Conservation (phyloP, 2,888 invertebrate genomes). For the Crioceris asparagi region DNA sequence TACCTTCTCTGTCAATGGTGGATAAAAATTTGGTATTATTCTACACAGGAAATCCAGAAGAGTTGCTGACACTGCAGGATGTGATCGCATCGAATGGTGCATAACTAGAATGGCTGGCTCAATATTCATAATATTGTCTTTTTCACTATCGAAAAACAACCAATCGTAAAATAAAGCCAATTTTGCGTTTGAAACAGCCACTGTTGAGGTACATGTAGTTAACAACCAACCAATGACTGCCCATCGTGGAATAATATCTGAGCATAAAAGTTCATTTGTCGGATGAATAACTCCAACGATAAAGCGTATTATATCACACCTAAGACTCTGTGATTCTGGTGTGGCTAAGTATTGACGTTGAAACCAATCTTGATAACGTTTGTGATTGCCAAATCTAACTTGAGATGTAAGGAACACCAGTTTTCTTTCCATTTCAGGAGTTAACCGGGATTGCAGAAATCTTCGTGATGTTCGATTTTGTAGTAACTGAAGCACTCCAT, state of each 20-base stretch:
- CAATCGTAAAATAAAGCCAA: constrained; percentile 88
- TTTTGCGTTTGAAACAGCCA: constrained; percentile 84
- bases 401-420: constrained; percentile 75
- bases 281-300: constrained; percentile 92
- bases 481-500: constrained; percentile 66
- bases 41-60: constrained; percentile 83
- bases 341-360: constrained; percentile 84
- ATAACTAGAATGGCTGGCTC: constrained; percentile 90
- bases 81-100: constrained; percentile 87
- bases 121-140: constrained; percentile 93
- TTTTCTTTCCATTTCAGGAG: constrained; percentile 89
- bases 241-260: constrained; percentile 93
- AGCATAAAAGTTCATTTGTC: constrained; percentile 82
- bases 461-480: constrained; percentile 77
- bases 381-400: constrained; percentile 83
- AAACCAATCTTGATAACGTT: constrained; percentile 89
- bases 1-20: constrained; percentile 67
- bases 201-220: constrained; percentile 81
- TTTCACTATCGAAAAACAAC: constrained; percentile 82
- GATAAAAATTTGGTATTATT: constrained; percentile 82
- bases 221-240: constrained; percentile 90
- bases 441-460: constrained; percentile 73
- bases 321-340: constrained; percentile 79
- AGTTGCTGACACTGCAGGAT: constrained; percentile 83
- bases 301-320: constrained; percentile 88